Evolutionary conservation across 1,140 invertebrate genomes (phyloP).

Genomic region (Trichomalopsis sarcophagae): DNA sequence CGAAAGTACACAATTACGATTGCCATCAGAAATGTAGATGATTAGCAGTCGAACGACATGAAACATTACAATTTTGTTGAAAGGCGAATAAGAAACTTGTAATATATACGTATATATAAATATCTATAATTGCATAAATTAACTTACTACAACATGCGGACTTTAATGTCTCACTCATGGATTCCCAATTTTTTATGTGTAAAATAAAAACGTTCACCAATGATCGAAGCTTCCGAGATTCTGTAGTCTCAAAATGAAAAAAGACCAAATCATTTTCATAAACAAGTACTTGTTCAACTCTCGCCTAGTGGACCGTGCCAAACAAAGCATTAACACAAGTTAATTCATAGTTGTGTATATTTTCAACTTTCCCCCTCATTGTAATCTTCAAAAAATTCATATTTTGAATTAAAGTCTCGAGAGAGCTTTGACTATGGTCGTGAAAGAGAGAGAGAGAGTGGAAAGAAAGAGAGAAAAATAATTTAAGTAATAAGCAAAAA

Average conservation of each 20-base stretch:
- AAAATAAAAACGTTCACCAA: slow-evolving; percentile 39
- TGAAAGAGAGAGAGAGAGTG: slow-evolving; percentile 17
- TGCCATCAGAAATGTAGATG: slow-evolving; percentile 46
- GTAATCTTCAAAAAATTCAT: slow-evolving; percentile 13
- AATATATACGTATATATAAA: slow-evolving; percentile 54
- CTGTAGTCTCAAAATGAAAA: slow-evolving; percentile 24
- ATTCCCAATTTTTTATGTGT: slow-evolving; percentile 54
- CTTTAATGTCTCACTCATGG: slow-evolving; percentile 49
- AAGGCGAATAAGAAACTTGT: slow-evolving; percentile 47
- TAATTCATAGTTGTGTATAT: slow-evolving; percentile 53
- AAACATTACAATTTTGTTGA: slow-evolving; percentile 50
- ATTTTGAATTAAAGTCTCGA: slow-evolving; percentile 1
- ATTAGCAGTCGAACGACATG: slow-evolving; percentile 20
- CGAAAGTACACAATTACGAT: slow-evolving; percentile 51
- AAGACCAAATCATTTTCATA: slow-evolving; percentile 45
- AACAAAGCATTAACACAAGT: slow-evolving; percentile 55
- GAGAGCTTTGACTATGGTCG: slow-evolving; percentile 8
- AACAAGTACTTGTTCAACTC: slow-evolving; percentile 33
- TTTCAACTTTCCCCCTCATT: slow-evolving; percentile 31
- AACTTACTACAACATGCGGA: slow-evolving; percentile 34
- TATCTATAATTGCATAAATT: slow-evolving; percentile 53
- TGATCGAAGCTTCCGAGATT: slow-evolving; percentile 45
- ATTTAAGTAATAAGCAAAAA: slow-evolving; percentile 44
- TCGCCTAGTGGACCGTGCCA: slow-evolving; percentile 66
- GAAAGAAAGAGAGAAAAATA: background rate